Conservation (phyloP, 2,797 vertebrate genomes). For the Phoxinus dragarum region DNA sequence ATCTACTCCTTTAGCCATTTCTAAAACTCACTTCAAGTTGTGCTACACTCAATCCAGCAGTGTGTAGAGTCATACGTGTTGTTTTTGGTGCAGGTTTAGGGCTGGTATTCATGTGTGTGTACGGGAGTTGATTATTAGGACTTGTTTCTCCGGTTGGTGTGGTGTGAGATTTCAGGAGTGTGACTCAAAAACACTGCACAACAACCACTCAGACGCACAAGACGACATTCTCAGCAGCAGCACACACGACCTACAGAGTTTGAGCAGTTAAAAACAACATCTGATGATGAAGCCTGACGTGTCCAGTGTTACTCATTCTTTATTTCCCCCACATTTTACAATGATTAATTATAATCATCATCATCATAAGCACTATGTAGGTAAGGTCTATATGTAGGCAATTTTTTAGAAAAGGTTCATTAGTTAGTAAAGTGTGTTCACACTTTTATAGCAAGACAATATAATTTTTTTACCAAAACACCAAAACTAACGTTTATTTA, state of each 20-base stretch:
- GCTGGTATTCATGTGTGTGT: neutral
- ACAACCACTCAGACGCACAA: neutral
- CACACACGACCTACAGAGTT: neutral
- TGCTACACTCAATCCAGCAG: neutral
- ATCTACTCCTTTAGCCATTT: neutral
- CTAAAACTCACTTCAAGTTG: neutral
- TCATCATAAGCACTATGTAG: neutral
- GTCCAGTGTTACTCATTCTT: neutral
- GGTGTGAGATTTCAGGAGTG: slow-evolving; percentile 21
- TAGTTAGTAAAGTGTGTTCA: neutral
- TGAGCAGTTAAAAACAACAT: slow-evolving; percentile 12
- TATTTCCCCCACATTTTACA: neutral
- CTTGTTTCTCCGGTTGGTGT: slow-evolving; percentile 42
- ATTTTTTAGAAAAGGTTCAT: neutral
- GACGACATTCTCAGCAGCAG: neutral
- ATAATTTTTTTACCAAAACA: no score
- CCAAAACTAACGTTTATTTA: no score
- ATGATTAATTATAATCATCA: neutral
- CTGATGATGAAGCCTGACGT: neutral
- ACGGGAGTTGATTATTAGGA: neutral
- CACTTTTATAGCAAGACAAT: no score
- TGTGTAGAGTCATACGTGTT: neutral
- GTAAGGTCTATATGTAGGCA: neutral
- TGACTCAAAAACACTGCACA: slow-evolving; percentile 36
- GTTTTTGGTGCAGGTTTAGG: slow-evolving; percentile 1